Base-by-base conservation (phyloP, 2,797 vertebrate species). In the Danio tinwini region DNA sequence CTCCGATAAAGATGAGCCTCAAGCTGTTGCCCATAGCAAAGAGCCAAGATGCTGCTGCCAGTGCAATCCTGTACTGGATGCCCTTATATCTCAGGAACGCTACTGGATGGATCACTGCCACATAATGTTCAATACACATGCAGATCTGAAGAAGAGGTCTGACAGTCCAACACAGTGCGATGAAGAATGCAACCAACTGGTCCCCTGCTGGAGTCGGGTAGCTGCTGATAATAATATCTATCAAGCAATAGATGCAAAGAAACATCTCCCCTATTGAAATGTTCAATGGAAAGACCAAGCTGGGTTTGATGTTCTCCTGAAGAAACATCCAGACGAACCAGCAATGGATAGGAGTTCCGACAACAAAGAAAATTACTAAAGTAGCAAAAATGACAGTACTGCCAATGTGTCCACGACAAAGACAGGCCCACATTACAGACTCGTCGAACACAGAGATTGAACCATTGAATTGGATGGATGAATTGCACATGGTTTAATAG, bases 21-120 rank as follows among this genome's bases (percentile, higher is more conserved):
- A 74, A 14, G 21, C 67, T 19, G 58, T 74, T 74, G 6, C 44
- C 45, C 10, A 74, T 5, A 12, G 72, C n/a, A 50, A 62, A 37
- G 0, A 74, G 8, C 72, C 58, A 61, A n/a, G 6, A 44, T 13
- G 56, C 39, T 16, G 7, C 47, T 39, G 11, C 62, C 4, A 44
- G 1, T 12, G 37, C 39, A 19, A 56, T 52, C 62, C 71, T 69
- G 14, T 37, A 69, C 14, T 63, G 39, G 1, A 74, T 63, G n/a
- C 12, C 17, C n/a, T 55, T 82, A 53, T 61, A 69, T 19, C 6
- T 69, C 5, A 67, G 56, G 55, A 78, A 82, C 21, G 5, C 72
- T 13, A 61, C n/a, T 2, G 76, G 62, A 21, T 53, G 42, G 17
- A 74, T n/a, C n/a, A 82, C 75, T 21, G 81, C 81, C 44, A 82